phyloP scores from a whole-genome alignment of 2,113 vertebrate genomes.

The Lophius piscatorius region DNA sequence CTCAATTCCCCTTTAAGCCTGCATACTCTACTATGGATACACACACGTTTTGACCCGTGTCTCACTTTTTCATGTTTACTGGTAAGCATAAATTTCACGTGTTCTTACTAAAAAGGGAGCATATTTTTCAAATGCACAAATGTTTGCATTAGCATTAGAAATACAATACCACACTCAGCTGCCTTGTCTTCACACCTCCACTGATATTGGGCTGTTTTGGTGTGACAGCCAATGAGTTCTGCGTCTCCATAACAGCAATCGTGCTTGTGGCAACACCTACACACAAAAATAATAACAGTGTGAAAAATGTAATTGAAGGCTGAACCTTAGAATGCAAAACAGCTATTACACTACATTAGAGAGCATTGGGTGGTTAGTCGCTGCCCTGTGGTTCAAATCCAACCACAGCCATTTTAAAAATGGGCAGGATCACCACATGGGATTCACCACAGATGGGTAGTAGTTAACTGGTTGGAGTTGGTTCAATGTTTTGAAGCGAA shows the following conservation, averaged over 20 bases:
- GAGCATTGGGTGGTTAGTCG: constrained; percentile 26
- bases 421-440: constrained; percentile 16
- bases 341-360: constrained; percentile 2
- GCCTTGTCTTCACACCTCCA: constrained; percentile 79
- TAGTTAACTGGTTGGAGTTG: constrained; percentile 30
- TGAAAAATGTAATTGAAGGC: constrained; percentile 6
- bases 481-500: constrained; percentile 34
- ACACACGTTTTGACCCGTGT: too few relatives aligned
- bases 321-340: constrained; percentile 10
- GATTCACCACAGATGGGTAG: constrained; percentile 49
- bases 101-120: not conserved
- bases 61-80: too few relatives aligned
- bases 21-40: too few relatives aligned
- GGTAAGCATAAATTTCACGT: too few relatives aligned
- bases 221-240: constrained; percentile 72
- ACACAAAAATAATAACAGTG: not conserved
- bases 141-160: not conserved
- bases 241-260: constrained; percentile 84
- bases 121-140: constrained; percentile 4
- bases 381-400: constrained; percentile 18
- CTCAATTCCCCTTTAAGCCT: too few relatives aligned
- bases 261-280: constrained; percentile 84
- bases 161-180: constrained; percentile 77
- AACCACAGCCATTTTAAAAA: constrained; percentile 54
- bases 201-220: constrained; percentile 71